Percentiles rank a stretch among this genome's conserved stretches.
Evolutionary conservation across 2,113 vertebrate genomes (phyloP).

Genomic region (Calidris pugnax): DNA sequence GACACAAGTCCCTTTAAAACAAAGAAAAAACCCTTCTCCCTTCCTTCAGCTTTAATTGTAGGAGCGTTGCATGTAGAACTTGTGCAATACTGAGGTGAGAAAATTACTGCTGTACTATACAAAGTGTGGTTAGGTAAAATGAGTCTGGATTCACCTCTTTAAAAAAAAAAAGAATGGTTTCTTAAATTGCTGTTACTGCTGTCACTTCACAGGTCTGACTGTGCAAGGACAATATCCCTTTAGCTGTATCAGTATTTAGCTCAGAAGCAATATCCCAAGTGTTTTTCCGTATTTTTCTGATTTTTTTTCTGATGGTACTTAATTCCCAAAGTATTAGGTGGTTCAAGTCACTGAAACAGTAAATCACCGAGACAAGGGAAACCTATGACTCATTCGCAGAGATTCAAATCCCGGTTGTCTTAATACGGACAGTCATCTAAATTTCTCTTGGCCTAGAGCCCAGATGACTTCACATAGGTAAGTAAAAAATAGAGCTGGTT

Average conservation of each 20-base stretch:
- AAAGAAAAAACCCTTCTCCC: not conserved
- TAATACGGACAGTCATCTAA: not conserved
- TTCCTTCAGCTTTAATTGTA: not conserved
- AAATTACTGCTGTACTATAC: not conserved
- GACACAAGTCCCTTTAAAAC: not conserved
- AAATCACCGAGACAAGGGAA: not conserved
- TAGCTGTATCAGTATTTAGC: not conserved
- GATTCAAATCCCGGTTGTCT: not conserved
- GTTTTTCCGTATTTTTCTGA: not conserved
- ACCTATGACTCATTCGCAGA: not conserved
- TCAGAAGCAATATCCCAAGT: not conserved
- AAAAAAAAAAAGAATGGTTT: not conserved
- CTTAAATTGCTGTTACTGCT: not conserved
- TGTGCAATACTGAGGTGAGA: not conserved
- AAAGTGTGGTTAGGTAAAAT: not conserved
- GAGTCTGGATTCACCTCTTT: not conserved
- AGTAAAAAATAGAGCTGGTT: not conserved
- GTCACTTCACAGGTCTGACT: not conserved
- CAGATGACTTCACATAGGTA: not conserved
- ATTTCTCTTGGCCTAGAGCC: not conserved
- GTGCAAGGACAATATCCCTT: not conserved
- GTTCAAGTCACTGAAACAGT: not conserved
- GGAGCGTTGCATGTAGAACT: not conserved
- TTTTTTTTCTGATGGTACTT: not conserved
- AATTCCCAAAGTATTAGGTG: not conserved